Conservation (phyloP, 2,888 invertebrate species). For the Agrochola circellaris region DNA sequence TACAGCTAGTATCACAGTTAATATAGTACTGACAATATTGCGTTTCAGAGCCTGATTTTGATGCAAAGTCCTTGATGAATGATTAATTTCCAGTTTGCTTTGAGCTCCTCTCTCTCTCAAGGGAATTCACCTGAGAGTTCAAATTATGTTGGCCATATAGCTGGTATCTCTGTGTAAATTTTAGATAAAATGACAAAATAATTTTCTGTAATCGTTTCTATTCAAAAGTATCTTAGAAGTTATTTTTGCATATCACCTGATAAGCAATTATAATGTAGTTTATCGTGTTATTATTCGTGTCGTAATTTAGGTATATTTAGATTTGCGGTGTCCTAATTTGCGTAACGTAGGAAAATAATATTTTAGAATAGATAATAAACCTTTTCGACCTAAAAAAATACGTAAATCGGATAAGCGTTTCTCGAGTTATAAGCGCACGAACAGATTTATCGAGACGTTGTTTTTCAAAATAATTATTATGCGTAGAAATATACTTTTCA, state of each 20-base stretch:
- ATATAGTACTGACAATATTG: conserved; percentile 38
- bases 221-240: conserved; percentile 16
- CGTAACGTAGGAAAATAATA: background rate
- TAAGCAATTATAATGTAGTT: background rate
- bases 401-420: background rate
- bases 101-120: conserved; percentile 41
- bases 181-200: conserved; percentile 55
- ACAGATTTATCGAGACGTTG: no score
- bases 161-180: conserved; percentile 57
- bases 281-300: no score
- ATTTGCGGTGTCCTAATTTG: background rate
- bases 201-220: conserved; percentile 44
- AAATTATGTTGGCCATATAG: conserved; percentile 22
- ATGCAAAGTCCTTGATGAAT: conserved; percentile 48
- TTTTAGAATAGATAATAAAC: background rate
- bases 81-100: conserved; percentile 41
- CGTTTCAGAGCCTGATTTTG: conserved; percentile 32
- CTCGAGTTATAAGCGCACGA: background rate
- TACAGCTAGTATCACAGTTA: conserved; percentile 24
- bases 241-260: conserved; percentile 24
- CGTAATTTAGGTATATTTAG: background rate
- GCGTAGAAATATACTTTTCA: no score
- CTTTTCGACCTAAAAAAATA: background rate
- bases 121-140: conserved; percentile 21
- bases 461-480: no score